These are phyloP conservation scores for Priocnemis perturbator DNA, from an alignment of 2,888 invertebrate genomes.

Conservation along the genomic window DNA sequence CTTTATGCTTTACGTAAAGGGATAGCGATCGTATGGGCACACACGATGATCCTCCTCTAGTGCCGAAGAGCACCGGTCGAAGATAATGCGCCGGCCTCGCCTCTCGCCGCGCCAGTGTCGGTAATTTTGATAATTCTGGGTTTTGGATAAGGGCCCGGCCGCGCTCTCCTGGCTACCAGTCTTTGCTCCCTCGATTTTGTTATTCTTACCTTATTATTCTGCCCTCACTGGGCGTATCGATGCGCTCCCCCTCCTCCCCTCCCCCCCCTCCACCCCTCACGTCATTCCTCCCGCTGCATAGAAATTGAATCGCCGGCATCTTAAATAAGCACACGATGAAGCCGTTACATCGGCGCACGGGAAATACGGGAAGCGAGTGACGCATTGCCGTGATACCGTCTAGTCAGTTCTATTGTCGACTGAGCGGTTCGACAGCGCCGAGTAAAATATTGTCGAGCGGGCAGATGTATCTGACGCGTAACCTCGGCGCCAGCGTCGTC, in stretches of 20 bases:
- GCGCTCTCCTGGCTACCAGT: constrained; percentile 66
- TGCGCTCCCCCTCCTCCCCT: constrained; percentile 2
- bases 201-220: constrained; percentile 52
- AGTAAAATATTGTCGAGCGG: too few species aligned
- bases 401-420: too few species aligned
- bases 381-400: too few species aligned
- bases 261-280: neutral
- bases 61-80: constrained; percentile 32
- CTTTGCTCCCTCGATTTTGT: constrained; percentile 63
- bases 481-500: too few species aligned
- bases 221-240: constrained; percentile 32
- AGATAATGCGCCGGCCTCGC: constrained; percentile 42
- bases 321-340: too few species aligned
- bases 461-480: too few species aligned
- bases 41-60: constrained; percentile 27
- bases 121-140: constrained; percentile 73
- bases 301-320: too few species aligned
- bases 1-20: too few species aligned
- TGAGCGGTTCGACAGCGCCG: too few species aligned
- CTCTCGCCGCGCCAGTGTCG: constrained; percentile 50
- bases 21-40: neutral
- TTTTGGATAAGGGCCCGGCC: constrained; percentile 58
- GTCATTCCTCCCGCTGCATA: neutral
- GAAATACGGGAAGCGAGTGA: too few species aligned
- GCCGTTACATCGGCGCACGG: too few species aligned